Conservation (phyloP, 2,888 invertebrate genomes). For the Tenthredo distinguenda region DNA sequence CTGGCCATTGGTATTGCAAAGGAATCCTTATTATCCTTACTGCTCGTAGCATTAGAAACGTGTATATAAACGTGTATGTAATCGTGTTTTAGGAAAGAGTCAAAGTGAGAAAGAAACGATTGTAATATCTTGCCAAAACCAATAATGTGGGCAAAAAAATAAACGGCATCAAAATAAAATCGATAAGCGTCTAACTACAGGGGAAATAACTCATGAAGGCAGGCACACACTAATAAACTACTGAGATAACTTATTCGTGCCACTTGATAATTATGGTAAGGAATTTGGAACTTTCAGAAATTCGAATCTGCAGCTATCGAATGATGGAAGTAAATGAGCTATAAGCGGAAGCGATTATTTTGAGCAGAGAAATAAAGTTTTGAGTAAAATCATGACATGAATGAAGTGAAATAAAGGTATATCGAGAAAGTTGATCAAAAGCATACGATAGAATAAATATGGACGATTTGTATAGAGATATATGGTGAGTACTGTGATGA, state of each 20-base stretch:
- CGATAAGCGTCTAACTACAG: not conserved
- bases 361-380: not conserved
- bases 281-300: not conserved
- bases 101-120: slow-evolving; percentile 51
- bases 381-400: not conserved
- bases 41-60: not conserved
- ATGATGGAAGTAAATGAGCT: not conserved
- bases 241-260: slow-evolving; percentile 51
- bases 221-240: slow-evolving; percentile 72
- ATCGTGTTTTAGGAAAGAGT: slow-evolving; percentile 54
- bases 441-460: not conserved
- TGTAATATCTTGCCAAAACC: not conserved
- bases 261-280: not conserved
- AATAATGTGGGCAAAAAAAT: slow-evolving; percentile 56
- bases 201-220: slow-evolving; percentile 66
- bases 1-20: slow-evolving; percentile 51
- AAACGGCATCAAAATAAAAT: slow-evolving; percentile 38
- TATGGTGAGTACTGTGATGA: not conserved
- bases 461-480: not conserved
- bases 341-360: not conserved
- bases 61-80: not conserved
- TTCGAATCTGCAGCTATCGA: not conserved
- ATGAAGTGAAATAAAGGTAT: not conserved
- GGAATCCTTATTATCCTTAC: not conserved
- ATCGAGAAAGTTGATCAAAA: not conserved